Percentiles rank a stretch among this genome's conserved stretches.
These are phyloP conservation scores for Entomobrya multifasciata DNA, from an alignment of 2,888 invertebrate species.

Conservation along the genomic window DNA sequence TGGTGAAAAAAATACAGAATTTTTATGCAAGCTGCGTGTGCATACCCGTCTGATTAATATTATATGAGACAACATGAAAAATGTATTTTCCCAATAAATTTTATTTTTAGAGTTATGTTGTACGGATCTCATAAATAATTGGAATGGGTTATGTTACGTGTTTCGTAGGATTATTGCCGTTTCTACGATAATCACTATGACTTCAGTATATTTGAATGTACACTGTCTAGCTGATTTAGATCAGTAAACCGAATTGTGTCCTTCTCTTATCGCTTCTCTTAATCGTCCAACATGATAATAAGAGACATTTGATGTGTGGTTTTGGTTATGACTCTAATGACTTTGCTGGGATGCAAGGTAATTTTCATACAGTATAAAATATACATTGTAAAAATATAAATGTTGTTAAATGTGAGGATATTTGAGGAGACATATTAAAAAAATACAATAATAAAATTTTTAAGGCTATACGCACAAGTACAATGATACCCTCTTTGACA, in stretches of 20 bases:
- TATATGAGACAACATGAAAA: constrained; percentile 3
- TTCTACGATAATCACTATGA: too few relatives aligned
- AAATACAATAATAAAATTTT: neutral
- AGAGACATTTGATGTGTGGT: too few relatives aligned
- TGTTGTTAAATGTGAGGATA: too few relatives aligned
- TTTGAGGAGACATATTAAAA: too few relatives aligned
- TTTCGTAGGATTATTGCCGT: neutral
- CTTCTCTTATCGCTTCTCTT: constrained; percentile 11
- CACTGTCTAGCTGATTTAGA: constrained; percentile 33
- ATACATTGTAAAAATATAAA: neutral
- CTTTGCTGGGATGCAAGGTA: too few relatives aligned
- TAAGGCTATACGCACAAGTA: neutral
- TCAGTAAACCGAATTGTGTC: constrained; percentile 27
- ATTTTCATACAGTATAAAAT: neutral
- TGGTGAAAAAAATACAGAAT: neutral
- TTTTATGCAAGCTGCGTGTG: neutral
- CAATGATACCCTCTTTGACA: constrained; percentile 64
- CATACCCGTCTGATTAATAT: neutral
- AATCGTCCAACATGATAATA: neutral
- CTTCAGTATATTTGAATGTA: neutral
- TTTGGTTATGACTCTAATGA: constrained; percentile 21
- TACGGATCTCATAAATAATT: constrained; percentile 27
- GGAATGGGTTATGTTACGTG: constrained; percentile 24
- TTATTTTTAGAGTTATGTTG: constrained; percentile 25
- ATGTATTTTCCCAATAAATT: constrained; percentile 14